A percentile compares a stretch with the other conserved stretches of the same genome.
Evolutionary conservation across 2,888 invertebrate genomes (phyloP).

Genomic region (Ectemnius continuus): DNA sequence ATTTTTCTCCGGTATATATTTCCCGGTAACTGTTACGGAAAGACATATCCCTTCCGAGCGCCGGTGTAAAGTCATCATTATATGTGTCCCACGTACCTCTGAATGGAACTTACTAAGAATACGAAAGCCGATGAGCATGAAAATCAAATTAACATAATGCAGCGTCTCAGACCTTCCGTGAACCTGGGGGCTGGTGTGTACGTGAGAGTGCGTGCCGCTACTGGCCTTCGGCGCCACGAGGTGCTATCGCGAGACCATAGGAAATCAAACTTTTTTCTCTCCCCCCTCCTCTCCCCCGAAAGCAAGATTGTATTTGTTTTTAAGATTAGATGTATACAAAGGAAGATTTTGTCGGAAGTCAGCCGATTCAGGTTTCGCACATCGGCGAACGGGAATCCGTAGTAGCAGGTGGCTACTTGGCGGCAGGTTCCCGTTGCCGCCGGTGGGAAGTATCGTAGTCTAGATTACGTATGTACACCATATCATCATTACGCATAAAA

Average conservation of each 20-base stretch:
- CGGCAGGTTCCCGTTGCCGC: slow-evolving; percentile 25
- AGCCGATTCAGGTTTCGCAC: slow-evolving; percentile 36
- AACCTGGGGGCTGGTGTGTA: slow-evolving; percentile 15
- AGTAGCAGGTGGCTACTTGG: background rate
- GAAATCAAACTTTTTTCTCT: slow-evolving; percentile 50
- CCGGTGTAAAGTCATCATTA: slow-evolving; percentile 43
- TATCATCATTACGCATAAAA: slow-evolving; percentile 63
- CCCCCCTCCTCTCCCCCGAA: slow-evolving; percentile 6
- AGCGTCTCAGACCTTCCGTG: slow-evolving; percentile 48
- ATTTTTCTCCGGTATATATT: slow-evolving; percentile 35
- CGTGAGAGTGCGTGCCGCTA: background rate
- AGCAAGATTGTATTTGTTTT: slow-evolving; percentile 63
- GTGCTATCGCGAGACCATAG: slow-evolving; percentile 46
- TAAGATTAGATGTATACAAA: slow-evolving; percentile 60
- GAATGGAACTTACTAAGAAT: slow-evolving; percentile 58
- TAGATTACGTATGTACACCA: slow-evolving; percentile 61
- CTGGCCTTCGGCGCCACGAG: slow-evolving; percentile 31
- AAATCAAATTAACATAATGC: slow-evolving; percentile 60
- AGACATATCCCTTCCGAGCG: slow-evolving; percentile 18
- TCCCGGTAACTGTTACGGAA: slow-evolving; percentile 38
- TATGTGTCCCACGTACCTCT: slow-evolving; percentile 48
- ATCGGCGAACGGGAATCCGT: slow-evolving; percentile 11
- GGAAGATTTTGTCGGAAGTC: slow-evolving; percentile 38
- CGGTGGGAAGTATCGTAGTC: slow-evolving; percentile 50
- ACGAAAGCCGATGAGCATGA: slow-evolving; percentile 67